phyloP scores from a whole-genome alignment of 2,113 vertebrate genomes.

The Pyxicephalus adspersus region DNA sequence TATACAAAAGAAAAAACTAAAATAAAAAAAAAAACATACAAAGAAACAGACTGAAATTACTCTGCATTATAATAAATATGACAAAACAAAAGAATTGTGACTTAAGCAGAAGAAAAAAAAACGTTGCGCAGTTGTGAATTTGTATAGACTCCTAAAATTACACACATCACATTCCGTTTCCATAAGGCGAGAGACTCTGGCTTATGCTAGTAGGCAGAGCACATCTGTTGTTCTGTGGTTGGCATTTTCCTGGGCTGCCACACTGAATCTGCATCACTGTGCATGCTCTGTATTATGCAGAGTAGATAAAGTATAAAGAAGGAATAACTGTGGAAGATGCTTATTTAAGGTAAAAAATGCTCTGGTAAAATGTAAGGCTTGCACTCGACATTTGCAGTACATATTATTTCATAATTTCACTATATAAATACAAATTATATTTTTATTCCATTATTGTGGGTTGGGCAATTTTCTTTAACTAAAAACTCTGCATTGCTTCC shows the following conservation, averaged over 20 bases:
- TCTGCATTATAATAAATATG: neutral
- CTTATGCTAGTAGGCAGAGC: constrained; percentile 64
- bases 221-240: constrained; percentile 65
- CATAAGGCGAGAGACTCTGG: constrained; percentile 62
- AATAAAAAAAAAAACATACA: neutral
- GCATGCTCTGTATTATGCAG: constrained; percentile 60
- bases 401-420: too few relatives aligned
- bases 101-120: constrained; percentile 45
- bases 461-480: too few relatives aligned
- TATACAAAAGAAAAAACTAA: neutral
- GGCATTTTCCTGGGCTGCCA: constrained; percentile 67
- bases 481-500: too few relatives aligned
- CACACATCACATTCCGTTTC: constrained; percentile 48
- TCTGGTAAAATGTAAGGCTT: neutral
- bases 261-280: constrained; percentile 67
- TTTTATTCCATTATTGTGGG: too few relatives aligned
- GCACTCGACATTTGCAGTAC: too few relatives aligned
- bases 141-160: constrained; percentile 55
- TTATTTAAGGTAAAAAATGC: neutral
- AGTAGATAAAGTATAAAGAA: constrained; percentile 22
- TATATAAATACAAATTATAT: too few relatives aligned
- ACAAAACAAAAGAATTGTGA: neutral
- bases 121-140: constrained; percentile 52
- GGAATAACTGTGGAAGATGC: neutral
- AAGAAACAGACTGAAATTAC: neutral